Conservation (phyloP, 2,888 invertebrate genomes). For the Merodon equestris region DNA sequence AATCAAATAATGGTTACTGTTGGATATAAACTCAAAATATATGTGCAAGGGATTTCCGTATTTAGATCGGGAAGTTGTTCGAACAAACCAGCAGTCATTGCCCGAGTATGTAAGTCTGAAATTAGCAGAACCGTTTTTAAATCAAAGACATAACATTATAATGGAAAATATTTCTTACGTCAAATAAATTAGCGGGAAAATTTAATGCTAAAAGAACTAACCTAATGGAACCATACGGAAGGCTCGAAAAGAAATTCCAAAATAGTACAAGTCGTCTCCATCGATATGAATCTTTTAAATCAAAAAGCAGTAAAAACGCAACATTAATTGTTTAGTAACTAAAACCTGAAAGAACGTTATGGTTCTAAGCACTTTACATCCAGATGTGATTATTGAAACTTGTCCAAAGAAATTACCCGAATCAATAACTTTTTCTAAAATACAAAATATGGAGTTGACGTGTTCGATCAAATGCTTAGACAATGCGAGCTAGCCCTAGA, state of each 20-base stretch:
- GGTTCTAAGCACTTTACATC: background rate
- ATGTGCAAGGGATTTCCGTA: constrained; percentile 4
- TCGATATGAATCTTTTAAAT: no score
- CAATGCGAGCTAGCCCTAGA: constrained; percentile 9
- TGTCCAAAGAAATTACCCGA: constrained; percentile 10
- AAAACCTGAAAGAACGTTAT: background rate
- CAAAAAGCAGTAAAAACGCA: constrained; percentile 7
- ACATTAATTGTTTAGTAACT: background rate
- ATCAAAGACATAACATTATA: constrained; percentile 3
- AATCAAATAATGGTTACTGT: no score
- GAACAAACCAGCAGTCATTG: constrained; percentile 9
- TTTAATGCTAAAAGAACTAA: constrained; percentile 1
- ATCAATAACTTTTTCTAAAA: constrained; percentile 15
- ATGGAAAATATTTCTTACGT: constrained; percentile 1
- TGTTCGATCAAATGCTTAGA: constrained; percentile 11
- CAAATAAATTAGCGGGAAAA: background rate
- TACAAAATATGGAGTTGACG: no score
- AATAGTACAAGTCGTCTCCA: no score
- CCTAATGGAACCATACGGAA: constrained; percentile 3
- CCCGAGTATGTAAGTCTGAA: constrained; percentile 8
- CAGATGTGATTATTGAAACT: no score
- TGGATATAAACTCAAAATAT: constrained; percentile 3
- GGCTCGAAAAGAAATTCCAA: no score
- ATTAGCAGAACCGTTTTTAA: background rate
- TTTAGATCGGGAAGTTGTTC: constrained; percentile 8